A percentile compares a stretch with the other conserved stretches of the same genome.
These are phyloP conservation scores for Rhipidura dahli DNA, from an alignment of 2,113 vertebrate species.

Conservation along the genomic window DNA sequence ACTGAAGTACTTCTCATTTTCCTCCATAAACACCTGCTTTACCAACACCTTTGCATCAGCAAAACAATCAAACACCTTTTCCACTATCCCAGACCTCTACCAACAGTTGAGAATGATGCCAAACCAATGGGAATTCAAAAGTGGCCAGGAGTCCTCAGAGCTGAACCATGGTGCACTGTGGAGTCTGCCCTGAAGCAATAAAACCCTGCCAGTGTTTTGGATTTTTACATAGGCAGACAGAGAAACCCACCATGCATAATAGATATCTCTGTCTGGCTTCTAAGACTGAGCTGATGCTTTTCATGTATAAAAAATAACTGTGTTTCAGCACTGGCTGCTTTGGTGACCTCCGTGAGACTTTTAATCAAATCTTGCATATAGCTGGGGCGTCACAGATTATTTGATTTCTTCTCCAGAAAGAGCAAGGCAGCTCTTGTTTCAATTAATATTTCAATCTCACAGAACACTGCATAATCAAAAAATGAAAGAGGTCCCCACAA, in stretches of 20 bases:
- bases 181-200: background rate
- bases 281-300: background rate
- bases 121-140: background rate
- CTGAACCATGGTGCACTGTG: background rate
- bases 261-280: background rate
- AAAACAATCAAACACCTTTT: background rate
- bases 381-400: constrained; percentile 21
- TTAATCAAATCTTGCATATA: constrained; percentile 53
- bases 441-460: constrained; percentile 58
- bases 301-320: constrained; percentile 2
- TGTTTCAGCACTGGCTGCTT: background rate
- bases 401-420: constrained; percentile 39
- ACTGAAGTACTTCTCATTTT: background rate
- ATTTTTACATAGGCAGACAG: background rate
- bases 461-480: constrained; percentile 37
- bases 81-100: background rate
- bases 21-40: background rate
- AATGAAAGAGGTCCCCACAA: background rate
- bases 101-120: background rate
- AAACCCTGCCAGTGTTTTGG: background rate
- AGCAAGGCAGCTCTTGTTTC: constrained; percentile 47
- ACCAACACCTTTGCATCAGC: background rate
- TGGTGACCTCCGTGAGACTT: constrained; percentile 18
- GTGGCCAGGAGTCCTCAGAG: background rate
- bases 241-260: background rate